Percentiles rank a stretch among this genome's conserved stretches.
phyloP scores from a whole-genome alignment of 2,113 vertebrate species.

The Xenopus borealis region DNA sequence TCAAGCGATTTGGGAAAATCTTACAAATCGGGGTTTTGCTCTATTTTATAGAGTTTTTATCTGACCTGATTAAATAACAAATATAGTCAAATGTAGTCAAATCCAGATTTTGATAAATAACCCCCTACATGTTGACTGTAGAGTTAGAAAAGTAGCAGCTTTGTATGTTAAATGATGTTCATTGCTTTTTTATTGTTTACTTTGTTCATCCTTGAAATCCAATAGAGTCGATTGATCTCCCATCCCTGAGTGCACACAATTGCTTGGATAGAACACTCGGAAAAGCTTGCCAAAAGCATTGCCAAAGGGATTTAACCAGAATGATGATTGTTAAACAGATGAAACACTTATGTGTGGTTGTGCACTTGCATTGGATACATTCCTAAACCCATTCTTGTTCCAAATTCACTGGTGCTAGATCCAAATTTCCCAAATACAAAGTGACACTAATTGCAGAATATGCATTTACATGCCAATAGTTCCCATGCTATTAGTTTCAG shows the following conservation, averaged over 20 bases:
- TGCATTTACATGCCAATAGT: conserved; percentile 32
- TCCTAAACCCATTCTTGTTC: conserved; percentile 26
- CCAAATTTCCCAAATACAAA: conserved; percentile 43
- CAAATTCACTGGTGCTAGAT: conserved; percentile 9
- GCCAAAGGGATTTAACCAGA: conserved; percentile 40
- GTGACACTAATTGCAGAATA: conserved; percentile 42
- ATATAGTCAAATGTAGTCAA: too few relatives aligned
- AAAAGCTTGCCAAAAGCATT: conserved; percentile 35
- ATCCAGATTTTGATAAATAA: too few relatives aligned
- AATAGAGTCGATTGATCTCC: conserved; percentile 38
- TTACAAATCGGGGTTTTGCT: too few relatives aligned
- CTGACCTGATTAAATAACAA: too few relatives aligned
- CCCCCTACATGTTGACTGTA: background rate
- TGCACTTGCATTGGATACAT: conserved; percentile 29
- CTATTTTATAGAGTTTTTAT: too few relatives aligned
- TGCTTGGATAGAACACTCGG: conserved; percentile 21
- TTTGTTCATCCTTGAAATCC: conserved; percentile 28
- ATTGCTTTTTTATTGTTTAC: conserved; percentile 21
- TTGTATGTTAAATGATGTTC: conserved; percentile 6
- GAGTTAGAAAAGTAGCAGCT: background rate
- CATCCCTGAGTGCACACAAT: conserved; percentile 24
- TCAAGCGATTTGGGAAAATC: too few relatives aligned
- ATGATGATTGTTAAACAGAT: conserved; percentile 45
- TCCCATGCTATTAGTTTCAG: conserved; percentile 33
- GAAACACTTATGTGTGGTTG: conserved; percentile 42